Evolutionary conservation across 2,113 vertebrate genomes (phyloP).

Genomic region (Salvelinus sp.): DNA sequence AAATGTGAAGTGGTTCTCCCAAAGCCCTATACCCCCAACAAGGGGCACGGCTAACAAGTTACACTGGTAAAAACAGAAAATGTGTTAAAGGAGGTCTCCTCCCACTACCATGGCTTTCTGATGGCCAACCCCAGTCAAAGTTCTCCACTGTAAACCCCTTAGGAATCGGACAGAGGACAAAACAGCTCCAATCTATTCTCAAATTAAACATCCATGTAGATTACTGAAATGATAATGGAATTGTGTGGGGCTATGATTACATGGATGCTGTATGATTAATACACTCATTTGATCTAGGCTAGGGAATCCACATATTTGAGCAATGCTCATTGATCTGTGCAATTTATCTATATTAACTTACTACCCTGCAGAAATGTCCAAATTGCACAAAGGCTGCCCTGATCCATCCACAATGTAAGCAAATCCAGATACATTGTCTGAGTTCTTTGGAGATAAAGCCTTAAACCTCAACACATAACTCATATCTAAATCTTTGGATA

Average conservation of each 20-base stretch:
- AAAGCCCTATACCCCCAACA: conserved; percentile 47
- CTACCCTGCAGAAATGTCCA: no score
- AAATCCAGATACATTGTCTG: conserved; percentile 28
- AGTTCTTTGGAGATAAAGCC: no score
- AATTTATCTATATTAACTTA: neutral
- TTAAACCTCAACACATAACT: conserved; percentile 15
- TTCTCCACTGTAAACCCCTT: conserved; percentile 4
- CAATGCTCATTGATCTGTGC: neutral
- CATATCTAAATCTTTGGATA: conserved; percentile 30
- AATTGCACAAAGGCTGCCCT: conserved; percentile 1
- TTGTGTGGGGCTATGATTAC: no score
- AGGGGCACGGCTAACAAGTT: conserved; percentile 66
- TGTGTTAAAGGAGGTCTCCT: conserved; percentile 64
- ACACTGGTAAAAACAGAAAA: conserved; percentile 74
- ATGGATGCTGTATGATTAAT: no score
- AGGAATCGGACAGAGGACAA: conserved; percentile 7
- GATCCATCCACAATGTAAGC: conserved; percentile 30
- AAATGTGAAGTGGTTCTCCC: conserved; percentile 59
- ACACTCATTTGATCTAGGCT: no score
- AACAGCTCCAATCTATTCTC: neutral
- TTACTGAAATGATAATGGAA: no score
- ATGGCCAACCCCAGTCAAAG: conserved; percentile 13
- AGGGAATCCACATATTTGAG: no score
- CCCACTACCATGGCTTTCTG: conserved; percentile 64
- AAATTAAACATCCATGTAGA: no score